Conservation (phyloP, 2,888 invertebrate species). For the Priocnemis perturbator region DNA sequence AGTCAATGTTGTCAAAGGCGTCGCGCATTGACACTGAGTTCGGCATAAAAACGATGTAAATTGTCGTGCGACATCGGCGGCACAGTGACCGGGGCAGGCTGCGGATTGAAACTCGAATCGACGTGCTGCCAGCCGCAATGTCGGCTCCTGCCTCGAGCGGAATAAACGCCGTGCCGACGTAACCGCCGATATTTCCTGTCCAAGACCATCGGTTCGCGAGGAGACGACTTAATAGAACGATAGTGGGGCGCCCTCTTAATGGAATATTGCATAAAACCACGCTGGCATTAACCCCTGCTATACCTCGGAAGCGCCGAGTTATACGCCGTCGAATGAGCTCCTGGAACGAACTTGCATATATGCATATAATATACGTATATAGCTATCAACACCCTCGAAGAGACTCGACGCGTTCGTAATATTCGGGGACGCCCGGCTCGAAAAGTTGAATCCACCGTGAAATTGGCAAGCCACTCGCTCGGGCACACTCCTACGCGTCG, state of each 20-base stretch:
- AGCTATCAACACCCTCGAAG: constrained; percentile 29
- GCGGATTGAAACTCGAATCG: constrained; percentile 55
- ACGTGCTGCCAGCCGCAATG: constrained; percentile 60
- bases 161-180: constrained; percentile 51
- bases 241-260: constrained; percentile 48
- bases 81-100: background rate
- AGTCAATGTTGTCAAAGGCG: too few species aligned
- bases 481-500: constrained; percentile 15
- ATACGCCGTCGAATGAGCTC: background rate
- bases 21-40: too few species aligned
- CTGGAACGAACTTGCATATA: background rate
- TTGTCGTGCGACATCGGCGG: too few species aligned
- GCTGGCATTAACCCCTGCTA: constrained; percentile 47
- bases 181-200: constrained; percentile 61
- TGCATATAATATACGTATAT: constrained; percentile 8
- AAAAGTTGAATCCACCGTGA: constrained; percentile 24
- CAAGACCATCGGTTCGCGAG: constrained; percentile 52
- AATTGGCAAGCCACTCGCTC: constrained; percentile 26
- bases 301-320: constrained; percentile 9
- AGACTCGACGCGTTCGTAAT: constrained; percentile 25
- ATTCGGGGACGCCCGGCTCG: constrained; percentile 29
- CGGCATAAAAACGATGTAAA: too few species aligned
- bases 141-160: constrained; percentile 40
- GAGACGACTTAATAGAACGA: constrained; percentile 57
- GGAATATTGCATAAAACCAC: constrained; percentile 58